Conservation (phyloP, 2,888 invertebrate species). For the Epiperipatus broadwayi region DNA sequence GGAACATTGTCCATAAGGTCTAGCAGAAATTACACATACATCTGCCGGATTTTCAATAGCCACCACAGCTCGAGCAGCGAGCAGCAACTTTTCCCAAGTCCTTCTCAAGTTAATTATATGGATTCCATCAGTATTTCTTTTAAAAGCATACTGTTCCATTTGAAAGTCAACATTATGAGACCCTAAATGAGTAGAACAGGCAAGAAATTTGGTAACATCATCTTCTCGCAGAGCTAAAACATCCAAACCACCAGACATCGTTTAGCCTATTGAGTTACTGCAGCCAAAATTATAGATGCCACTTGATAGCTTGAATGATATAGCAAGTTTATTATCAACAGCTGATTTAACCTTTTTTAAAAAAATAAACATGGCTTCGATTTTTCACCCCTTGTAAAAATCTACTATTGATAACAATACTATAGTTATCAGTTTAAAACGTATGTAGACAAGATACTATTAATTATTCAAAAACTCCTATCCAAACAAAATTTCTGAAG, state of each 20-base stretch:
- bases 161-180: slow-evolving; percentile 87
- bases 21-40: slow-evolving; percentile 89
- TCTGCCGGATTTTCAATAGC: slow-evolving; percentile 95
- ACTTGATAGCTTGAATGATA: too few relatives aligned
- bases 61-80: slow-evolving; percentile 83
- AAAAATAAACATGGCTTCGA: too few relatives aligned
- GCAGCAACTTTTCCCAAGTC: slow-evolving; percentile 92
- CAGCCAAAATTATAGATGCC: too few relatives aligned
- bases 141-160: slow-evolving; percentile 92
- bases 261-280: too few relatives aligned
- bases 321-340: too few relatives aligned
- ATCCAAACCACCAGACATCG: slow-evolving; percentile 90
- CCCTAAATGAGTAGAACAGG: slow-evolving; percentile 81
- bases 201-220: slow-evolving; percentile 95
- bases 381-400: too few relatives aligned
- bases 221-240: slow-evolving; percentile 80
- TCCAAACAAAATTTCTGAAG: too few relatives aligned
- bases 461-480: too few relatives aligned
- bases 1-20: slow-evolving; percentile 85
- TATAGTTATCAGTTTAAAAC: too few relatives aligned
- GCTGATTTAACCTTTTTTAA: too few relatives aligned
- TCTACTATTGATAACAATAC: too few relatives aligned
- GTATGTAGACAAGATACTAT: too few relatives aligned
- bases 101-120: slow-evolving; percentile 88
- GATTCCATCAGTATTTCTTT: slow-evolving; percentile 72